Percentiles rank a stretch among this genome's conserved stretches.
Evolutionary conservation across 1,140 invertebrate genomes (phyloP).

Genomic region (Papilio glaucus): DNA sequence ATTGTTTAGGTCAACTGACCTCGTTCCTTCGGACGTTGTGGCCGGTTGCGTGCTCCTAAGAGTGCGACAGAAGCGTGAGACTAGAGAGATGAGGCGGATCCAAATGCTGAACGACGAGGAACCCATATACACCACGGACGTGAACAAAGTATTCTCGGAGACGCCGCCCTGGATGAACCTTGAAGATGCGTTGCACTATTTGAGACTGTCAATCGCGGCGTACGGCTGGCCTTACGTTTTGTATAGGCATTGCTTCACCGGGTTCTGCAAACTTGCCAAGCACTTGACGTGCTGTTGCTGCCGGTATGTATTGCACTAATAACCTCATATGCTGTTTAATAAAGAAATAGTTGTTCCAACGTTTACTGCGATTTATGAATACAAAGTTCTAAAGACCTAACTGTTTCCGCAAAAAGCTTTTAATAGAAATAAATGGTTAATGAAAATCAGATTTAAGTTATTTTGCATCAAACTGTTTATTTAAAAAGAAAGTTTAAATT

Average conservation of each 20-base stretch:
- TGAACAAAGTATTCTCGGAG: conserved; percentile 85
- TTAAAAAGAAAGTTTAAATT: no score
- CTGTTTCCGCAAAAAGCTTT: no score
- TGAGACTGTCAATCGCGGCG: conserved; percentile 91
- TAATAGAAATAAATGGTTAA: no score
- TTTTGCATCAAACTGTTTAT: no score
- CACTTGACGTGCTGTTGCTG: conserved; percentile 90
- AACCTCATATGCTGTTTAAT: no score
- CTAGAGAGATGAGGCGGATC: conserved; percentile 86
- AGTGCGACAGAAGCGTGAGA: conserved; percentile 89
- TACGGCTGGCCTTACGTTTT: conserved; percentile 96
- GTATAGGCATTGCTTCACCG: conserved; percentile 89
- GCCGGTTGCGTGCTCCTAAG: conserved; percentile 92
- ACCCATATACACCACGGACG: conserved; percentile 87
- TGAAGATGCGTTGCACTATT: conserved; percentile 89
- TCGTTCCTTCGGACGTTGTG: conserved; percentile 94
- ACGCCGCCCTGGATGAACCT: conserved; percentile 91
- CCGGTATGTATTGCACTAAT: conserved; percentile 82
- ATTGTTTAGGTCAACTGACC: conserved; percentile 91
- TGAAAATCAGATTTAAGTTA: no score
- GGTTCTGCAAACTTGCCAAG: conserved; percentile 88
- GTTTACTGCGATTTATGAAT: no score
- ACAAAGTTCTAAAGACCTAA: no score
- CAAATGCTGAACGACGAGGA: conserved; percentile 87
- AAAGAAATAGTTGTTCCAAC: no score